A percentile compares a stretch with the other conserved stretches of the same genome.
phyloP scores from a whole-genome alignment of 2,888 invertebrate species.

The Aporophyla nigra region DNA sequence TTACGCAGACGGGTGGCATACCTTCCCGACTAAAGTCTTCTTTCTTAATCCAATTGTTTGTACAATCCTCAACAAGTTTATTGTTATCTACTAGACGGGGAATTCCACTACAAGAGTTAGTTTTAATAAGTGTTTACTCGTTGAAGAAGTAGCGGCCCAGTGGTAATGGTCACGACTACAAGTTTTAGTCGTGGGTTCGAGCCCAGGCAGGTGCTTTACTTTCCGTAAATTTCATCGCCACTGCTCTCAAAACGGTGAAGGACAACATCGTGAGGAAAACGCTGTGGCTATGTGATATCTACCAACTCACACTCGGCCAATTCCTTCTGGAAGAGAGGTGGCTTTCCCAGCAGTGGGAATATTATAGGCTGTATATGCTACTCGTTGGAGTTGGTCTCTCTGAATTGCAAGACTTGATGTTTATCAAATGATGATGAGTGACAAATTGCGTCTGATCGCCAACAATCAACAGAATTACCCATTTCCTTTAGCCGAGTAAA shows the following conservation, averaged over 20 bases:
- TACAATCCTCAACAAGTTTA: constrained; percentile 41
- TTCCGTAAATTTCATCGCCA: too few species aligned
- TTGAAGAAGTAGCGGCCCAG: not conserved
- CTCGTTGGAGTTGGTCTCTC: constrained; percentile 1
- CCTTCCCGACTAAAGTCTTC: constrained; percentile 31
- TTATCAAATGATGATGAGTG: constrained; percentile 32
- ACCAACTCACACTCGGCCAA: too few species aligned
- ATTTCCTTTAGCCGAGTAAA: constrained; percentile 40
- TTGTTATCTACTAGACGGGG: constrained; percentile 36
- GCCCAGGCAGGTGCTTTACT: too few species aligned
- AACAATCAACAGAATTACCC: constrained; percentile 29
- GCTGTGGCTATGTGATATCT: too few species aligned
- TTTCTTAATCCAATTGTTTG: constrained; percentile 59
- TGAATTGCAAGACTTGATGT: constrained; percentile 26
- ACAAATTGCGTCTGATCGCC: constrained; percentile 32
- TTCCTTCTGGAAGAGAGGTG: too few species aligned
- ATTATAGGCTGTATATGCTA: not conserved
- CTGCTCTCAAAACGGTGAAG: too few species aligned
- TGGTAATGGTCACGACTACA: too few species aligned
- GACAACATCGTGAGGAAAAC: too few species aligned
- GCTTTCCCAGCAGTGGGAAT: too few species aligned
- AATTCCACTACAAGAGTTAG: constrained; percentile 32
- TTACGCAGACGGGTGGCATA: constrained; percentile 31
- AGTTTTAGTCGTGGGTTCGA: too few species aligned
- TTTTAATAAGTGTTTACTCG: constrained; percentile 23